Evolutionary conservation across 2,113 vertebrate genomes (phyloP).

Genomic region (Petaurus breviceps): DNA sequence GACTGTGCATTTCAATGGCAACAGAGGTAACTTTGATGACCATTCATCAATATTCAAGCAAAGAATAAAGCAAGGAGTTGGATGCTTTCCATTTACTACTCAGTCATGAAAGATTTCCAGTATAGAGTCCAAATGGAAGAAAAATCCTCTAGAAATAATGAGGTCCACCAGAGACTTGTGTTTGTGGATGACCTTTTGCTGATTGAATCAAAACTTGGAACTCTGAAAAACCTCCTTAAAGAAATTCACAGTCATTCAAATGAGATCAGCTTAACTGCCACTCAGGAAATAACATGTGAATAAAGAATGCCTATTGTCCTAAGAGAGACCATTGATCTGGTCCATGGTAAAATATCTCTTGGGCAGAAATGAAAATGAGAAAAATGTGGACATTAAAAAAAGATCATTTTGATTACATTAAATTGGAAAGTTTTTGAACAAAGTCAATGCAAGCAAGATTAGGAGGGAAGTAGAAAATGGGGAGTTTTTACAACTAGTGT

Average conservation of each 20-base stretch:
- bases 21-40: not conserved
- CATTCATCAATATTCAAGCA: not conserved
- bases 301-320: not conserved
- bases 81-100: not conserved
- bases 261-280: not conserved
- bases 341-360: not conserved
- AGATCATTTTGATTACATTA: too few species aligned
- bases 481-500: too few species aligned
- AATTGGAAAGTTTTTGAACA: too few species aligned
- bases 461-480: too few species aligned
- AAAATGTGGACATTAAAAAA: too few species aligned
- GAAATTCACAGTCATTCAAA: not conserved
- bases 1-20: not conserved
- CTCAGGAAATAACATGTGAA: not conserved
- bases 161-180: not conserved
- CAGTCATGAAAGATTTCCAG: not conserved
- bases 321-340: not conserved
- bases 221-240: not conserved
- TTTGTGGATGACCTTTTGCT: not conserved
- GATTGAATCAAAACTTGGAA: not conserved
- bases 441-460: too few species aligned
- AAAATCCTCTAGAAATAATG: not conserved
- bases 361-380: too few species aligned
- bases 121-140: not conserved
- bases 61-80: not conserved